Evolutionary conservation across 1,140 invertebrate genomes (phyloP), one percentile per base, ranked within the genome.

Genomic region (Linepithema humile): DNA sequence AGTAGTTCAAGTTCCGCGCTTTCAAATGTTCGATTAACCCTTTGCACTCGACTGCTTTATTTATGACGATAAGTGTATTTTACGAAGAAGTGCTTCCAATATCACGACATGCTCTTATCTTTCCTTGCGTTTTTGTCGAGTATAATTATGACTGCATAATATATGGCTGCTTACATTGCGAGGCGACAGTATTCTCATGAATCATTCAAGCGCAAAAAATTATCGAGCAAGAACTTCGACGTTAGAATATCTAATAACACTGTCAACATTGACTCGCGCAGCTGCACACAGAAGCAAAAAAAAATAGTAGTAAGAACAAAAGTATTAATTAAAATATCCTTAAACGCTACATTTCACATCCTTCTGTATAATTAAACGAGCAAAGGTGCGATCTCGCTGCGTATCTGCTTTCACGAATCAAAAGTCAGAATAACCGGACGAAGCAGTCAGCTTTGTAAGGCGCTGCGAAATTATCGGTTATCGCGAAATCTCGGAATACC

Each of bases 181-280:
- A 26, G 35, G 12, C 32, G 74, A 78, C 59, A 38, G 6, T 62
- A 62, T 43, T 70, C 64, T 55, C 64, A 55, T 80, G 75, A 80
- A 70, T 80, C 62, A 80, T 43, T 55, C 64, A 69, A 40, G n/a
- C n/a, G 48, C 38, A 80, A 69, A 70, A 80, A 80, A 70, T 15
- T n/a, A 55, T 40, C 48, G 23, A 5, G 64, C 64, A 80, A 80
- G n/a, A 69, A 55, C 48, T 69, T 55, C 2, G 35, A 60, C 17
- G 17, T 35, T n/a, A 17, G 32, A 80, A 80, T 69, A 69, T 53
- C 23, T 32, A 53, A 38, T 26, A 67, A 67, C n/a, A 23, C 64
- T 69, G 45, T 77, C 64, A 55, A 29, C 64, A 20, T 80, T 55
- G 48, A 55, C 17, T 78, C 43, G n/a, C 48, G 32, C n/a, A 35